These are phyloP conservation scores for Nomada hirtipes DNA, from an alignment of 2,888 invertebrate genomes.

Conservation along the genomic window DNA sequence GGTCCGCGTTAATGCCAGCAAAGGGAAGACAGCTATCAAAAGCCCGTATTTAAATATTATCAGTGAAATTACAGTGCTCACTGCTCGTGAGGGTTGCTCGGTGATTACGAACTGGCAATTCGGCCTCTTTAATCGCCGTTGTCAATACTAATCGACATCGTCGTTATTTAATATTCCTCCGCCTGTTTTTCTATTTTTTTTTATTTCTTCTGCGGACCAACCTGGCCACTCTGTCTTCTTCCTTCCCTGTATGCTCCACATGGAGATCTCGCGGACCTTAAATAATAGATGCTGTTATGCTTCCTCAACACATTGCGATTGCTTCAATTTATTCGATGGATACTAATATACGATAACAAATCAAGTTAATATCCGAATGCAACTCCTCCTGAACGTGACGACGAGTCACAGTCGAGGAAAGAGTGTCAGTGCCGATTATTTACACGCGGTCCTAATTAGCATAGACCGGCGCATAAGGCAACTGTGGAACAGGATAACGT, in stretches of 20 bases:
- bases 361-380: too few species aligned
- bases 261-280: background rate
- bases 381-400: background rate
- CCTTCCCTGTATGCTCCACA: background rate
- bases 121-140: slow-evolving; percentile 79
- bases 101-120: slow-evolving; percentile 75
- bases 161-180: slow-evolving; percentile 80
- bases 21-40: slow-evolving; percentile 79
- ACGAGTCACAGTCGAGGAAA: slow-evolving; percentile 58
- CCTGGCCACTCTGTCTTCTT: too few species aligned
- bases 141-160: slow-evolving; percentile 81
- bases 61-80: slow-evolving; percentile 81
- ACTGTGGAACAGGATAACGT: slow-evolving; percentile 10
- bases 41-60: slow-evolving; percentile 83
- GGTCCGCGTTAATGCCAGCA: slow-evolving; percentile 65
- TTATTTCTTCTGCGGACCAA: slow-evolving; percentile 24
- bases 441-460: slow-evolving; percentile 55
- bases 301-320: slow-evolving; percentile 11
- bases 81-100: slow-evolving; percentile 63
- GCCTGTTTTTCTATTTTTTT: slow-evolving; percentile 34
- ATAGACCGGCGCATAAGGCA: slow-evolving; percentile 68
- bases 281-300: background rate
- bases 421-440: slow-evolving; percentile 65
- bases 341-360: too few species aligned
- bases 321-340: too few species aligned